Base-by-base conservation (phyloP, 2,113 vertebrate genomes). In the Apeltes quadracus region DNA sequence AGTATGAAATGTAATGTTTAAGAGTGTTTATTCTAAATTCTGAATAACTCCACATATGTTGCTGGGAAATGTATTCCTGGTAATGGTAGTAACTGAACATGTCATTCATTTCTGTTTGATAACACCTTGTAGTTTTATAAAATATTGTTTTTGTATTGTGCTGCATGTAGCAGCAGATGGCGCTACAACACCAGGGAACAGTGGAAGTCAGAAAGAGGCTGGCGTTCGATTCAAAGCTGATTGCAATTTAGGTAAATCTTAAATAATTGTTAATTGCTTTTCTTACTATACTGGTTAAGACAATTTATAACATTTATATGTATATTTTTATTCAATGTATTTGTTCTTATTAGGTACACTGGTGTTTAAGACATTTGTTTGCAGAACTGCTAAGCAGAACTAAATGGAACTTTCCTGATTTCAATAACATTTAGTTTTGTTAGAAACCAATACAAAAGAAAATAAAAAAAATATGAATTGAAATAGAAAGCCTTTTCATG, bases 181-280 rank as follows among this genome's bases (percentile, higher is more conserved):
- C 89, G 93, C 90, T 94, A 91, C 89, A 93, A 93, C 94, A 94
- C 93, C 93, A 94, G 92, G 88, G 81, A 93, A 92, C 92, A 91
- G 79, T 87, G 89, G 89, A 89, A 69, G 84, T 78, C 88, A 91
- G 78, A 91, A 90, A 91, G 89, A 93, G 90, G 83, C 91, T 90
- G 91, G 92, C 64, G 92, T 93, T 89, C 90, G 89, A 83, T 93
- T 93, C 91, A 94, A 92, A 94, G 90, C 91, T 64, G 88, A 93
- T 90, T 93, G 89, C 87, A 92, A 88, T 91, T 93, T 93, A 93
- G 93, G 92, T 93, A 93, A 93, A 90, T 91, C 69, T 86, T 66
- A 84, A 86, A 88, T 70, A 81, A 76, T 65, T 90, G 61, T 83
- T 75, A 83, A 88, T 79, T 84, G 22, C 22, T 55, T 76, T 74